These are phyloP conservation scores for Drosophila bifasciata DNA, from an alignment of 1,140 invertebrate genomes.

Conservation along the genomic window DNA sequence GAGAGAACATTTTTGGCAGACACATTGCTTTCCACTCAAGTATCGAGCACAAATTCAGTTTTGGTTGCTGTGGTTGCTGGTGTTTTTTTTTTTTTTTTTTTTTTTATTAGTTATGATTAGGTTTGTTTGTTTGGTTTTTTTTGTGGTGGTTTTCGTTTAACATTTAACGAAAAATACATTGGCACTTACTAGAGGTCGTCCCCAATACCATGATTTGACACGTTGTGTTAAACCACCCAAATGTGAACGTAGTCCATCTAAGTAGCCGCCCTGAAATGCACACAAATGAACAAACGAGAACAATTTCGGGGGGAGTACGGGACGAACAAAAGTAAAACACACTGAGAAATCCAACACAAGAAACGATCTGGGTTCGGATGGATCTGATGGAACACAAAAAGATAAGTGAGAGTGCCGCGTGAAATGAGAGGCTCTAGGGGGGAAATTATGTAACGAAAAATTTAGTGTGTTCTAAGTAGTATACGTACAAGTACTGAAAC, in stretches of 20 bases:
- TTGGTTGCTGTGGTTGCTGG: conserved; percentile 67
- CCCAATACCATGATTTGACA: conserved; percentile 97
- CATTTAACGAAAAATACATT: conserved; percentile 81
- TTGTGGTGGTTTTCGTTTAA: conserved; percentile 20
- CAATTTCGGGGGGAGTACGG: conserved; percentile 72
- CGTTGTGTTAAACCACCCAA: conserved; percentile 96
- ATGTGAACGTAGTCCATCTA: conserved; percentile 94
- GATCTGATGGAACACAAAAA: conserved; percentile 29
- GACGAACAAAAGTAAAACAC: conserved; percentile 20
- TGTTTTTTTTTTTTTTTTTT: conserved; percentile 46
- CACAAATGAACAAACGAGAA: conserved; percentile 82
- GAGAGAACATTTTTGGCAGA: conserved; percentile 39
- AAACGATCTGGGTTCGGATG: conserved; percentile 32
- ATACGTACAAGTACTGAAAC: background rate
- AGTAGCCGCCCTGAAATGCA: conserved; percentile 92
- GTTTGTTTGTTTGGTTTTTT: conserved; percentile 30
- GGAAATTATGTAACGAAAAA: conserved; percentile 21
- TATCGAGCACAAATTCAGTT: conserved; percentile 69
- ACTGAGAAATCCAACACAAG: conserved; percentile 29
- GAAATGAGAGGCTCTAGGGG: conserved; percentile 35
- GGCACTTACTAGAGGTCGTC: conserved; percentile 96
- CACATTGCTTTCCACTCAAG: conserved; percentile 64
- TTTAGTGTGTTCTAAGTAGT: conserved; percentile 9
- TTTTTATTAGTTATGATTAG: conserved; percentile 22
- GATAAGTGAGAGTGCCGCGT: conserved; percentile 26